phyloP scores from a whole-genome alignment of 2,113 vertebrate species.

The Hylia prasina region DNA sequence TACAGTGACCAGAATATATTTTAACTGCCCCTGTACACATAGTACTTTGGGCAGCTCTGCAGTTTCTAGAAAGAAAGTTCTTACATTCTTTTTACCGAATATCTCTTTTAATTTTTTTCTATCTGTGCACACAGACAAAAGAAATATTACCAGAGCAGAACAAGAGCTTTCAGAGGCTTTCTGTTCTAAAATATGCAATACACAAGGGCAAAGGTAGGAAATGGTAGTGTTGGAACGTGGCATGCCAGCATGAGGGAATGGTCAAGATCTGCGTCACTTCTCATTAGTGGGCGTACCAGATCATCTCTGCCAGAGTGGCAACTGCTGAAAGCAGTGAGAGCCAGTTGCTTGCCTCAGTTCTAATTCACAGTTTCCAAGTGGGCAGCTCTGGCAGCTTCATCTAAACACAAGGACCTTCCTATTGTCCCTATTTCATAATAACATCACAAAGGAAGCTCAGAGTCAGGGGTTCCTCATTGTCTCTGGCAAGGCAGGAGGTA shows the following conservation, averaged over 20 bases:
- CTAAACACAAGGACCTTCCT: background rate
- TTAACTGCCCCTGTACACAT: background rate
- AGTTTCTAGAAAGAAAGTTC: background rate
- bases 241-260: background rate
- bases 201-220: background rate
- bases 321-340: background rate
- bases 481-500: background rate
- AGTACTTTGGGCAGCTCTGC: background rate
- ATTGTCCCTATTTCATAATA: background rate
- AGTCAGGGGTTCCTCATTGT: rapidly evolving
- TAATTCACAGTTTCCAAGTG: background rate
- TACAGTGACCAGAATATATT: background rate
- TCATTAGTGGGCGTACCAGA: background rate
- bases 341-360: background rate
- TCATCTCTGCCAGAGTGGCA: background rate
- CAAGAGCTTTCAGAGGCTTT: background rate
- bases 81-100: background rate
- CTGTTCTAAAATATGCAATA: background rate
- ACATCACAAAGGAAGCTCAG: background rate
- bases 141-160: background rate
- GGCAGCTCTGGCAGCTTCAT: background rate
- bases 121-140: background rate
- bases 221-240: background rate
- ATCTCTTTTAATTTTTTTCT: background rate
- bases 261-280: background rate